Conservation (phyloP, 2,888 invertebrate genomes). For the Rhagium mordax region DNA sequence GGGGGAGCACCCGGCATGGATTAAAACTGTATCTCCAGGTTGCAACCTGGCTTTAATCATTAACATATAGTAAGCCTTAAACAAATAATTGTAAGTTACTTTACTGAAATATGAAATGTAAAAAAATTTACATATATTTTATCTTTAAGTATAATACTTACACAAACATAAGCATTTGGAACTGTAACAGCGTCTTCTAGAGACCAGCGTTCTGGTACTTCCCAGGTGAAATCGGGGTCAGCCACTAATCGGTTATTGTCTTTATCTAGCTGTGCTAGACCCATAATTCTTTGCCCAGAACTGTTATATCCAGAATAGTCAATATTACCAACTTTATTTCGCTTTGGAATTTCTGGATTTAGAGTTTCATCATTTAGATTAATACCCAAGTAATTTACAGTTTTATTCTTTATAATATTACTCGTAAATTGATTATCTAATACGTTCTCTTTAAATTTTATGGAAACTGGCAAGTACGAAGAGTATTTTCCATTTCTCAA, state of each 20-base stretch:
- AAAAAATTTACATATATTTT: too few relatives aligned
- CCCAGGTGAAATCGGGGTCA: conserved; percentile 74
- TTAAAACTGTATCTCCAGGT: conserved; percentile 71
- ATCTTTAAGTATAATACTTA: conserved; percentile 59
- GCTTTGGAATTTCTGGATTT: conserved; percentile 51
- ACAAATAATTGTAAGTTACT: conserved; percentile 13
- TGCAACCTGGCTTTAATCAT: conserved; percentile 66
- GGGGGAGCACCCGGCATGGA: conserved; percentile 75
- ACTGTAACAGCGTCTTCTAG: conserved; percentile 84
- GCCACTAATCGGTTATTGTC: conserved; percentile 61
- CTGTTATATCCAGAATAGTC: conserved; percentile 63
- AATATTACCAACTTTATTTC: conserved; percentile 64
- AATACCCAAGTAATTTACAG: conserved; percentile 63
- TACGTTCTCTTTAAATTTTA: conserved; percentile 60
- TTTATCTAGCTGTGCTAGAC: conserved; percentile 71
- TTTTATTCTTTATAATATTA: conserved; percentile 55
- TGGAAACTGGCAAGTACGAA: conserved; percentile 59
- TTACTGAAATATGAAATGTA: not conserved
- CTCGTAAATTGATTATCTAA: conserved; percentile 36
- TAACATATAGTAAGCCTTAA: conserved; percentile 68
- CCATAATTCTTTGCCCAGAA: conserved; percentile 79
- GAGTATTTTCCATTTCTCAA: conserved; percentile 72
- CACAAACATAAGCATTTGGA: conserved; percentile 84
- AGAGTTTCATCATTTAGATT: conserved; percentile 66
- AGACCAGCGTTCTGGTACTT: conserved; percentile 81